Conservation (phyloP, 92 coral and sea anemone species). For the Muricea muricata region DNA sequence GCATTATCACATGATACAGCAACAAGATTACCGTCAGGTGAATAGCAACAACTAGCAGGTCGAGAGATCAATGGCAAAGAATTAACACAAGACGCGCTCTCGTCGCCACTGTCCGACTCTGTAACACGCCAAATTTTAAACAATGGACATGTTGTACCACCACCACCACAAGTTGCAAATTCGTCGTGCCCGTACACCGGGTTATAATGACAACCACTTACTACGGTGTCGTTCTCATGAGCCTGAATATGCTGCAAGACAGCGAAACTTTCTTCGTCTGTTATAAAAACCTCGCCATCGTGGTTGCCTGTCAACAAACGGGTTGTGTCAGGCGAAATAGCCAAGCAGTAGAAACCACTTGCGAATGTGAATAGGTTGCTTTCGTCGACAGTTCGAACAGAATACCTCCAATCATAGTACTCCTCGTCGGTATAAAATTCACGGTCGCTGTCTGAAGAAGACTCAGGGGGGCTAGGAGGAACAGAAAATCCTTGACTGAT, state of each 20-base stretch:
- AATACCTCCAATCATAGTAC: too few species aligned
- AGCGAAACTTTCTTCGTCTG: background rate
- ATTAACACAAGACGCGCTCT: background rate
- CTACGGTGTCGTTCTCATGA: background rate
- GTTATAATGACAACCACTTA: slow-evolving; percentile 7
- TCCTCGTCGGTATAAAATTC: too few species aligned
- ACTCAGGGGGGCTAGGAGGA: too few species aligned
- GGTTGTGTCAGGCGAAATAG: slow-evolving; percentile 7
- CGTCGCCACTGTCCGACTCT: background rate
- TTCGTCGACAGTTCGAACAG: too few species aligned
- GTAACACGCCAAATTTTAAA: slow-evolving; percentile 2
- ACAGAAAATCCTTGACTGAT: too few species aligned
- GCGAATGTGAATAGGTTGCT: too few species aligned
- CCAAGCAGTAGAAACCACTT: slow-evolving; percentile 12
- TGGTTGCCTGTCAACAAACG: background rate
- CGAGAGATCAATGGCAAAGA: background rate
- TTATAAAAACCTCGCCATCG: slow-evolving; percentile 2
- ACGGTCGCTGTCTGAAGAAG: too few species aligned
- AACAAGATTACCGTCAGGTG: background rate
- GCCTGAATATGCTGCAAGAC: background rate
- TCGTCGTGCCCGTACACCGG: background rate
- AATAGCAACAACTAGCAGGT: background rate
- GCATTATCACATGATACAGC: background rate
- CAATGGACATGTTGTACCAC: too few species aligned
- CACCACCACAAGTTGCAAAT: slow-evolving; percentile 8